Conservation (phyloP, 2,888 invertebrate species). For the Caenorhabditis uteleia region DNA sequence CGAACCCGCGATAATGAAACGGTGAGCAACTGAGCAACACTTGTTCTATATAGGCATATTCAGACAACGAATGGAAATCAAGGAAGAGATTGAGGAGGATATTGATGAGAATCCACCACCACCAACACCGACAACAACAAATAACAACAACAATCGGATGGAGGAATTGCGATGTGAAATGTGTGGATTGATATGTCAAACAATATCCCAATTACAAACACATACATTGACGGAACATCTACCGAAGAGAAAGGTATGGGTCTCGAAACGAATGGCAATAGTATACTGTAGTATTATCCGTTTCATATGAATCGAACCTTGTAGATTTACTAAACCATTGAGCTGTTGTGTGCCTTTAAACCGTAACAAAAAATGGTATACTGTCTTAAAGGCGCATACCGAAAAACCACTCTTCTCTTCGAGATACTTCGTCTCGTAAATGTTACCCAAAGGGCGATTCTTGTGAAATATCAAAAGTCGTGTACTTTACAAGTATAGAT, state of each 20-base stretch:
- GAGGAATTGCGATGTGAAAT: constrained; percentile 24
- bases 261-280: background rate
- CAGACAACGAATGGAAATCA: constrained; percentile 2
- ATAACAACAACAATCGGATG: constrained; percentile 10
- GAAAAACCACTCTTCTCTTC: too few relatives aligned
- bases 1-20: background rate
- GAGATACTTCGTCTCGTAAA: too few relatives aligned
- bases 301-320: background rate
- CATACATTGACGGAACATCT: constrained; percentile 24
- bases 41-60: background rate
- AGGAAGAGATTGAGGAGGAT: background rate
- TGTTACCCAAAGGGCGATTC: too few relatives aligned
- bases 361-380: too few relatives aligned
- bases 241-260: constrained; percentile 11
- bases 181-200: constrained; percentile 16
- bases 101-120: background rate
- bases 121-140: background rate
- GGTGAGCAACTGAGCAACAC: background rate
- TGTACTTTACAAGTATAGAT: background rate
- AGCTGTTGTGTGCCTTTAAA: too few relatives aligned
- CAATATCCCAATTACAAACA: constrained; percentile 21
- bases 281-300: background rate
- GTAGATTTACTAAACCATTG: background rate
- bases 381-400: too few relatives aligned
- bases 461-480: background rate